These are phyloP conservation scores for Adineta ricciae DNA, from an alignment of 2,888 invertebrate genomes.

Conservation along the genomic window DNA sequence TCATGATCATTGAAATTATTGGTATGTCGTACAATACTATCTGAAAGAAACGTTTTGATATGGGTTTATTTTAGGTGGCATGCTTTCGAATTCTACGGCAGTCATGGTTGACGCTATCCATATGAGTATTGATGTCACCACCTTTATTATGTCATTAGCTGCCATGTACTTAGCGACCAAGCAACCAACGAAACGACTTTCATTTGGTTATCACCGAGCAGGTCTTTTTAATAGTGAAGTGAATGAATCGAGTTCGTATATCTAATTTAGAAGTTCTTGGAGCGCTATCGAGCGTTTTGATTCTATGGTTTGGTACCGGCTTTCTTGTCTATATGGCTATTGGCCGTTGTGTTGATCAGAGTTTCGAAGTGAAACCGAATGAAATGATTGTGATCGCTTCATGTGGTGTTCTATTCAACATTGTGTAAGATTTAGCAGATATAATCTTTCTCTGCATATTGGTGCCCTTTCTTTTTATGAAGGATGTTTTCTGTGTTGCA, in stretches of 20 bases:
- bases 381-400: constrained; percentile 79
- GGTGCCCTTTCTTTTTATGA: neutral
- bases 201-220: constrained; percentile 75
- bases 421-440: constrained; percentile 45
- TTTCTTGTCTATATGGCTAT: constrained; percentile 85
- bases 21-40: constrained; percentile 42
- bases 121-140: constrained; percentile 87
- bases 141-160: constrained; percentile 95
- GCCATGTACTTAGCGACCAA: constrained; percentile 74
- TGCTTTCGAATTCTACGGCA: constrained; percentile 65
- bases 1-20: constrained; percentile 83
- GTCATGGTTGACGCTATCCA: constrained; percentile 95
- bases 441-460: neutral
- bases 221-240: too few species aligned
- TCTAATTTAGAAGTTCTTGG: constrained; percentile 67
- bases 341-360: constrained; percentile 65
- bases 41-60: too few species aligned
- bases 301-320: constrained; percentile 72
- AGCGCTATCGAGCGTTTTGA: constrained; percentile 77
- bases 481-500: constrained; percentile 33
- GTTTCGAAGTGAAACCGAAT: constrained; percentile 75
- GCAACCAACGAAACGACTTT: constrained; percentile 74
- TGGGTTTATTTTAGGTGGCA: constrained; percentile 52
- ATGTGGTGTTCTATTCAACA: constrained; percentile 80
- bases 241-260: too few species aligned